Evolutionary conservation across 2,113 vertebrate genomes (phyloP).

Genomic region (Channa argus): DNA sequence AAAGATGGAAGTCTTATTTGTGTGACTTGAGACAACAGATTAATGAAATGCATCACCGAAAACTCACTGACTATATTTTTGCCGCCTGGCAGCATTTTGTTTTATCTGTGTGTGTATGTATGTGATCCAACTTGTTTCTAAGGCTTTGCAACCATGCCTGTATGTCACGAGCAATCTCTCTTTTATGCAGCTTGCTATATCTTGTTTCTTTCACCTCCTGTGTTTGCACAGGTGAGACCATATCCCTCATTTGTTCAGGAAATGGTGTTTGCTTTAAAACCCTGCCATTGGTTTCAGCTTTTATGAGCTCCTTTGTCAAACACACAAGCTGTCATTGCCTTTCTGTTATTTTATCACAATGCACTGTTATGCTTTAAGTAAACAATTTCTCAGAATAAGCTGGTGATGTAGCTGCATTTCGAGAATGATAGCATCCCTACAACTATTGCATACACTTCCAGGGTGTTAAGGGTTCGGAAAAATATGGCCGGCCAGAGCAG

Average conservation of each 20-base stretch:
- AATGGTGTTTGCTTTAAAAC: conserved; percentile 47
- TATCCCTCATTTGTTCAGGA: conserved; percentile 50
- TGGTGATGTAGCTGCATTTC: conserved; percentile 35
- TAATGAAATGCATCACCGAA: conserved; percentile 19
- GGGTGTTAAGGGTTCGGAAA: conserved; percentile 29
- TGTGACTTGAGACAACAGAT: conserved; percentile 10
- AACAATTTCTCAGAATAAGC: conserved; percentile 60
- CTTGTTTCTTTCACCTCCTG: conserved; percentile 6
- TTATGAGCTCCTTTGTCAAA: conserved; percentile 52
- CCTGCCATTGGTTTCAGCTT: conserved; percentile 18
- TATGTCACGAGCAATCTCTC: conserved; percentile 26
- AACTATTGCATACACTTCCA: conserved; percentile 38
- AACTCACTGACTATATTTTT: conserved; percentile 15
- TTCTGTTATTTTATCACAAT: conserved; percentile 45
- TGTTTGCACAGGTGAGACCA: conserved; percentile 50
- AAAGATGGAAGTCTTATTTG: conserved; percentile 10
- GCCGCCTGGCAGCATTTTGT: neutral
- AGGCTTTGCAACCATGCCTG: conserved; percentile 23
- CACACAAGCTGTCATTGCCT: conserved; percentile 44
- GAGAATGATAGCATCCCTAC: conserved; percentile 51
- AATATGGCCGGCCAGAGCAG: conserved; percentile 28
- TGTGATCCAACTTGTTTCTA: conserved; percentile 43
- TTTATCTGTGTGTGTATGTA: conserved; percentile 15
- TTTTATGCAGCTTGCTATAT: conserved; percentile 7
- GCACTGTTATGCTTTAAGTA: conserved; percentile 52